A percentile compares a stretch with the other conserved stretches of the same genome.
These are phyloP conservation scores for Microplitis mediator DNA, from an alignment of 1,140 invertebrate species.

Conservation along the genomic window DNA sequence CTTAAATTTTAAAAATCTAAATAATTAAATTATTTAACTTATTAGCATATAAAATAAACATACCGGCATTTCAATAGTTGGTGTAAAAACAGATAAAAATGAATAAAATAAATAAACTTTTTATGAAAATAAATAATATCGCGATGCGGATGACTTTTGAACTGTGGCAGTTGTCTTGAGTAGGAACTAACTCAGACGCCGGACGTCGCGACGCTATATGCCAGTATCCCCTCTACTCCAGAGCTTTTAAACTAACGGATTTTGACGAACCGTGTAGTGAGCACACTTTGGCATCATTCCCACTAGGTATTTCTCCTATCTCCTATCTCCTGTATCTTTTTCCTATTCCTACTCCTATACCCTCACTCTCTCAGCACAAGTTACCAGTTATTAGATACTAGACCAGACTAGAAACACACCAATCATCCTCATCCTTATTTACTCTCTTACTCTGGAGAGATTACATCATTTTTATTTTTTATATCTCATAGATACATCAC, in stretches of 20 bases:
- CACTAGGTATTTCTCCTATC: slow-evolving; percentile 55
- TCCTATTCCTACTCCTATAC: neutral
- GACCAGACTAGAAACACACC: neutral
- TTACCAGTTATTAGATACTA: neutral
- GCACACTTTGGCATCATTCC: slow-evolving; percentile 54
- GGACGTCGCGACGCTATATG: slow-evolving; percentile 60
- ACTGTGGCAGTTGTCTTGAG: slow-evolving; percentile 43
- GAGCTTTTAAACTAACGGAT: slow-evolving; percentile 16
- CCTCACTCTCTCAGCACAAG: slow-evolving; percentile 7
- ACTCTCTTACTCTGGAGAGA: neutral
- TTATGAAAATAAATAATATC: neutral
- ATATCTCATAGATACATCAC: too few relatives aligned
- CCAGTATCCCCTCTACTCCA: slow-evolving; percentile 52
- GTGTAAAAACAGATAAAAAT: slow-evolving; percentile 14
- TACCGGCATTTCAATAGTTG: slow-evolving; percentile 53
- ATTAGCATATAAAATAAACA: slow-evolving; percentile 29
- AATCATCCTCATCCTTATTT: neutral
- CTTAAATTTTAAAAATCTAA: too few relatives aligned
- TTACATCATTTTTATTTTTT: too few relatives aligned
- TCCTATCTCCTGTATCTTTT: slow-evolving; percentile 27
- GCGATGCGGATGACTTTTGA: slow-evolving; percentile 41
- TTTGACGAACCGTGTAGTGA: slow-evolving; percentile 34
- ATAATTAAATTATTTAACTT: too few relatives aligned
- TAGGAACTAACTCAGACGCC: slow-evolving; percentile 55
- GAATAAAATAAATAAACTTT: neutral